A percentile compares a stretch with the other conserved stretches of the same genome.
These are phyloP conservation scores for Trogon surrucura DNA, from an alignment of 2,113 vertebrate species.

Conservation along the genomic window DNA sequence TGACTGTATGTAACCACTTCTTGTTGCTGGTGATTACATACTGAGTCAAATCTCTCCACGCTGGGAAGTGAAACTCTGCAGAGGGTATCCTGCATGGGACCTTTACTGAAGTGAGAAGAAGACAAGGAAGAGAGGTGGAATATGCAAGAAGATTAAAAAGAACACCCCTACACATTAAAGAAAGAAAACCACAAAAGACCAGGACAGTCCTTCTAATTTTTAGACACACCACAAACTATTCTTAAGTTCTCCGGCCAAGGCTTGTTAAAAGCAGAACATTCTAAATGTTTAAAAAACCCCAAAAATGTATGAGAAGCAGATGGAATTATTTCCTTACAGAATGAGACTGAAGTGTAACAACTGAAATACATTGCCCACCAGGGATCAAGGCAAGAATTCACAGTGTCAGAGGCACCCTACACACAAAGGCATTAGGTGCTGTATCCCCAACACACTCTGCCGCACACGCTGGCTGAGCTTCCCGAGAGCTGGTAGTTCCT, in stretches of 20 bases:
- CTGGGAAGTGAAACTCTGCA: neutral
- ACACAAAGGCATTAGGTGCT: accelerated
- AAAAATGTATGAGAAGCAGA: neutral
- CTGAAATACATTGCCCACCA: neutral
- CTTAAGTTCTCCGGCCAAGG: constrained; percentile 4
- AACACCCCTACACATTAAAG: neutral
- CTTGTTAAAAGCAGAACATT: constrained; percentile 28
- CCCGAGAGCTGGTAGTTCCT: neutral
- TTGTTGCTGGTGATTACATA: neutral
- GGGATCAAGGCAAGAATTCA: neutral
- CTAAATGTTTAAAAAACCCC: neutral
- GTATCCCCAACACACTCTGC: neutral
- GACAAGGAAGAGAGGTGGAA: neutral
- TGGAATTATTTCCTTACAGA: constrained; percentile 2
- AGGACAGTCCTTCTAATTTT: neutral
- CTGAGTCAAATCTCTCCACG: accelerated
- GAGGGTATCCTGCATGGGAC: neutral
- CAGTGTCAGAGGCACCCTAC: neutral
- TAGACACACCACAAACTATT: neutral
- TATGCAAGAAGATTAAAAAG: neutral
- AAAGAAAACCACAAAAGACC: neutral
- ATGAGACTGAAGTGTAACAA: neutral
- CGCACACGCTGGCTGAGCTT: neutral
- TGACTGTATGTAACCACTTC: neutral
- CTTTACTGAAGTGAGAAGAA: neutral